These are phyloP conservation scores for Leiothrix lutea DNA, from an alignment of 2,113 vertebrate genomes.

Conservation along the genomic window DNA sequence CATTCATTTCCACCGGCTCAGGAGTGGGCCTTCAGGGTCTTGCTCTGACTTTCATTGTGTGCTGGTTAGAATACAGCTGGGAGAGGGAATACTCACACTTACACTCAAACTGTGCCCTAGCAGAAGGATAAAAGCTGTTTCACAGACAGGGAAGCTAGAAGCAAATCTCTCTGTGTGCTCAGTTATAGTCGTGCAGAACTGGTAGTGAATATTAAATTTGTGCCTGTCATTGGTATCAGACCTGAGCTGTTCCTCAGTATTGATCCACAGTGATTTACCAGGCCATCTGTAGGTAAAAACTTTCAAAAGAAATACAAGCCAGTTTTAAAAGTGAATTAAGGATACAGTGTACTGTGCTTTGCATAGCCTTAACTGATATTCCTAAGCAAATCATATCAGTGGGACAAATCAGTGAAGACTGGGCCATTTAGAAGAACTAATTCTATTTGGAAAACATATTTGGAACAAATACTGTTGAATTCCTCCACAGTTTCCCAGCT, in stretches of 20 bases:
- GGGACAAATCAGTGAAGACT: neutral
- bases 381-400: neutral
- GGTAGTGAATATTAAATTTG: neutral
- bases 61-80: neutral
- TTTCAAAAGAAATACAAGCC: neutral
- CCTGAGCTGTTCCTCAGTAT: neutral
- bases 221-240: neutral
- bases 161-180: neutral
- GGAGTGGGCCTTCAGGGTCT: neutral
- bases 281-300: neutral
- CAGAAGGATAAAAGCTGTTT: neutral
- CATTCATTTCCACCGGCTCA: neutral
- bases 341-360: neutral
- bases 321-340: neutral
- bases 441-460: neutral
- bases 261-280: neutral
- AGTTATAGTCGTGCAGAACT: rapidly evolving
- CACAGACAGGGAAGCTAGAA: neutral
- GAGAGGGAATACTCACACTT: neutral
- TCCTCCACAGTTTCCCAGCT: neutral
- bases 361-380: neutral
- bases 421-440: neutral
- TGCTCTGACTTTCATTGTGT: neutral
- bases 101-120: neutral
- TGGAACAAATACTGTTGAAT: neutral